Conservation (phyloP, 1,140 invertebrate genomes). For the Apocrypta bakeri region DNA sequence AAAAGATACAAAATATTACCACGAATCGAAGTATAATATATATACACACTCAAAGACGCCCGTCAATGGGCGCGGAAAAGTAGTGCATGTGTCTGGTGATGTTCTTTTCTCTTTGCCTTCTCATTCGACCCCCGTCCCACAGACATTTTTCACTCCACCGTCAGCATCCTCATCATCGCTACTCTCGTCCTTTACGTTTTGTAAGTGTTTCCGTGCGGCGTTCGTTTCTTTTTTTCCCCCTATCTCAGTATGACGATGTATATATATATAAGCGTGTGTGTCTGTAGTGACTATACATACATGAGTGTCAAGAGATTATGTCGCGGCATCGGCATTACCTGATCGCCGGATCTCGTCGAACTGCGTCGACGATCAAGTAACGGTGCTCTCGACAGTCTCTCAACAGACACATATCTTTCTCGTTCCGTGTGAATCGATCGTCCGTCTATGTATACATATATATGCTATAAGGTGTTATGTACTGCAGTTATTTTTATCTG, state of each 20-base stretch:
- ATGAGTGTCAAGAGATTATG: neutral
- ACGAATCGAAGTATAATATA: constrained; percentile 22
- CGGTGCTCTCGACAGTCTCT: neutral
- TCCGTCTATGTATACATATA: constrained; percentile 3
- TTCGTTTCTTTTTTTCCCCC: neutral
- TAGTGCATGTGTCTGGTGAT: constrained; percentile 18
- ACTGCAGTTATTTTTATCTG: constrained; percentile 5
- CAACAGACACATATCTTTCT: neutral
- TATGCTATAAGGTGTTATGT: neutral
- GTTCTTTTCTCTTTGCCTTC: constrained; percentile 7
- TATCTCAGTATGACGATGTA: neutral
- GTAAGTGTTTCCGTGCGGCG: neutral
- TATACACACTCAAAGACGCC: constrained; percentile 26
- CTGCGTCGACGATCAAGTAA: neutral
- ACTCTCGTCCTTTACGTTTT: neutral
- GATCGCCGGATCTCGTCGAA: constrained; percentile 23
- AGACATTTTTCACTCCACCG: neutral
- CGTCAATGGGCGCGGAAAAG: neutral
- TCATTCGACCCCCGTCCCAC: neutral
- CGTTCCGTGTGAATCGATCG: neutral
- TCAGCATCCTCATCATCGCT: neutral
- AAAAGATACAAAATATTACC: neutral
- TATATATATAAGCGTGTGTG: neutral
- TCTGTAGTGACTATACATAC: neutral
- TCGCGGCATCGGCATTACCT: neutral